Evolutionary conservation across 2,113 vertebrate genomes (phyloP).

Genomic region (Pseudopipra pipra): DNA sequence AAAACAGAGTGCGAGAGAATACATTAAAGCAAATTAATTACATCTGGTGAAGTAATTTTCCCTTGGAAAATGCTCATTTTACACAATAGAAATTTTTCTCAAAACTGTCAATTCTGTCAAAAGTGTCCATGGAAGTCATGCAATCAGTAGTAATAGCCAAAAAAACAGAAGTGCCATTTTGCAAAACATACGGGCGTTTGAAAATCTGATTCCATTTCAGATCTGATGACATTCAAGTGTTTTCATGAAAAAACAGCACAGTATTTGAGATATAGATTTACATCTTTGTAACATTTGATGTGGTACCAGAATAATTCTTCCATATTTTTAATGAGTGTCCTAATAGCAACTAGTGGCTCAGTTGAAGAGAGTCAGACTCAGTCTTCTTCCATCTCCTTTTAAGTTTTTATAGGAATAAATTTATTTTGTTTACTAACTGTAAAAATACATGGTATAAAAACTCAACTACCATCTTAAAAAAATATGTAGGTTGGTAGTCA

Average conservation of each 20-base stretch:
- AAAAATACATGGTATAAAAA: not conserved
- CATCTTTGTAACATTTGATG: not conserved
- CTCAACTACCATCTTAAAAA: not conserved
- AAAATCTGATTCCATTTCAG: not conserved
- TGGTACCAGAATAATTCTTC: not conserved
- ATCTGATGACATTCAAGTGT: not conserved
- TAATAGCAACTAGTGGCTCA: not conserved
- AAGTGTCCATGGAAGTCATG: not conserved
- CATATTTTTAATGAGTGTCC: not conserved
- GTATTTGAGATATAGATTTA: not conserved
- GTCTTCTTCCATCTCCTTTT: not conserved
- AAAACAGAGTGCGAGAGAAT: not conserved
- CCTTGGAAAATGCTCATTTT: not conserved
- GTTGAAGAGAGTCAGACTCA: not conserved
- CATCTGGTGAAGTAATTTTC: not conserved
- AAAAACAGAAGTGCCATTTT: not conserved
- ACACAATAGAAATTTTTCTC: not conserved
- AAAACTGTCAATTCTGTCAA: not conserved
- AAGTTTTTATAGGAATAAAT: not conserved
- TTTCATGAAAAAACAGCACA: not conserved
- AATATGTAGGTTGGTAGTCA: not conserved
- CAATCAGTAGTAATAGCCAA: not conserved
- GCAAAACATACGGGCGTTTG: not conserved
- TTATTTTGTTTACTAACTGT: not conserved
- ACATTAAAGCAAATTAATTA: not conserved